phyloP scores from a whole-genome alignment of 2,888 invertebrate genomes.

The Desoria tigrina region DNA sequence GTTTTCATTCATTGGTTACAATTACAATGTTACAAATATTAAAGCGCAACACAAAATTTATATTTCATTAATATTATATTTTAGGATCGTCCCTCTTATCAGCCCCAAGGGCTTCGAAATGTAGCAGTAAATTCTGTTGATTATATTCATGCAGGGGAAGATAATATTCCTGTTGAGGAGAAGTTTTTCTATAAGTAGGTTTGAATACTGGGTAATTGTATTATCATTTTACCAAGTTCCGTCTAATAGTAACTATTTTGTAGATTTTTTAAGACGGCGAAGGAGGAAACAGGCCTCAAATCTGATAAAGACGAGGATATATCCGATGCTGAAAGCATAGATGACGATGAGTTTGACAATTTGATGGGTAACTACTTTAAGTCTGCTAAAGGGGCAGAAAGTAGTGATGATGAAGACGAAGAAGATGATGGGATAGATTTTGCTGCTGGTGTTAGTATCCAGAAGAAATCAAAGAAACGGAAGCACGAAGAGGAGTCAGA shows the following conservation, averaged over 20 bases:
- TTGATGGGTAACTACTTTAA: conserved; percentile 51
- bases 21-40: background rate
- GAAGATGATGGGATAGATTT: conserved; percentile 52
- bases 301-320: conserved; percentile 44
- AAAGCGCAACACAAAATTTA: background rate
- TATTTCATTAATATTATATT: conserved; percentile 15
- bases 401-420: conserved; percentile 30
- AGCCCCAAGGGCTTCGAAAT: conserved; percentile 69
- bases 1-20: conserved; percentile 9
- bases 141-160: conserved; percentile 68
- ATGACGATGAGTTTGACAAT: conserved; percentile 53
- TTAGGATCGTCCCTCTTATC: conserved; percentile 62
- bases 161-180: conserved; percentile 87
- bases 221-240: background rate
- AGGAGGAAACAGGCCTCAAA: conserved; percentile 20
- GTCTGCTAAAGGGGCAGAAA: conserved; percentile 29
- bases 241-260: background rate
- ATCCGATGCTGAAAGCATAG: conserved; percentile 49
- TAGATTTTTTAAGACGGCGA: conserved; percentile 55
- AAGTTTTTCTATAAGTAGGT: conserved; percentile 72
- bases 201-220: background rate
- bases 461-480: conserved; percentile 39
- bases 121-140: conserved; percentile 72
- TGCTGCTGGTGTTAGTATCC: conserved; percentile 63
- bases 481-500: conserved; percentile 60